Base-by-base conservation (phyloP, 1,140 invertebrate species). In the Camponotus floridanus region DNA sequence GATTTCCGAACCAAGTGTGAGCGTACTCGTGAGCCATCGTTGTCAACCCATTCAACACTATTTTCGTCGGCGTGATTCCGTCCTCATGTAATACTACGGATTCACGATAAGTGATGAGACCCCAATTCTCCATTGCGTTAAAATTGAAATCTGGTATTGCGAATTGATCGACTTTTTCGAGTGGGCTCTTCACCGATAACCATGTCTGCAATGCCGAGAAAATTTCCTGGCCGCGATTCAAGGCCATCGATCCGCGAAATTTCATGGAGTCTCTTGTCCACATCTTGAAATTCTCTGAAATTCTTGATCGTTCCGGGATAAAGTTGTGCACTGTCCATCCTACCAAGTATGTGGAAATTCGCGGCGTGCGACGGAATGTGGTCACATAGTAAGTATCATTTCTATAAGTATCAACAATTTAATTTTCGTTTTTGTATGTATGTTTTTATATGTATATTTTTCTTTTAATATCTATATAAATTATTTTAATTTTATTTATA, bases 1-100 rank as follows among this genome's bases (percentile, higher is more conserved):
- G 93, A 93, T 98, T 97, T 9, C 97, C 97, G 91, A 98, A 98
- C 97, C 97, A 98, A 87, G 97, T 97, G 95, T 98, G 98, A 0
- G 97, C 97, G 11, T 98, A 92, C 93, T 99, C 98, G 92, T 99
- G 98, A 0, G 97, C 96, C 42, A 98, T 95, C 6, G 96, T 96
- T 9, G 92, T 96, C 0, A 97, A 96, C 8, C 98, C 96, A 8
- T 94, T 92, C 64, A 97, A 95, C 90, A 97, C 96, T 62, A 96
- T 95, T 11, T 92, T 91, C 0, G 96, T 95, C 0, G 96, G 96
- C 1, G 97, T 96, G 1, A 95, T 94, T 0, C 92, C 93, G 4
- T 95, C 94, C 89, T 98, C 96, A 89, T 96, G 96, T 0, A 98
- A 94, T 21, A 98, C 93, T 3, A 96, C 96, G 1, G 97, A 97